Conservation (phyloP, 2,888 invertebrate genomes). For the Temnothorax ravouxi region DNA sequence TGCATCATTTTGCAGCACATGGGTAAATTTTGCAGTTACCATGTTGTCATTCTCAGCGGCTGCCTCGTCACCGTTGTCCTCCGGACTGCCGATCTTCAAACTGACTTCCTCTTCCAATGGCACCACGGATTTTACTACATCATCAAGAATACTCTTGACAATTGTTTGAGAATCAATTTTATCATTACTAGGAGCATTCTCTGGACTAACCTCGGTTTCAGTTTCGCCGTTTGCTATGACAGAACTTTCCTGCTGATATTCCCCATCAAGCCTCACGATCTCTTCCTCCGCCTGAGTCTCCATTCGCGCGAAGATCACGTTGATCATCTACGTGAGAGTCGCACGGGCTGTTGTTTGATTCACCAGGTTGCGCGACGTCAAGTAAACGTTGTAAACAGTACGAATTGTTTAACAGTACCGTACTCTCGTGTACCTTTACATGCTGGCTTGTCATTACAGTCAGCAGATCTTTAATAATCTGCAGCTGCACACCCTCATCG, state of each 20-base stretch:
- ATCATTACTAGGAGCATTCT: slow-evolving; percentile 56
- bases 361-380: slow-evolving; percentile 98
- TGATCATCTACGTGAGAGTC: slow-evolving; percentile 99
- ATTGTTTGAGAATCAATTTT: slow-evolving; percentile 72
- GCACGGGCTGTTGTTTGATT: slow-evolving; percentile 99
- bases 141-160: slow-evolving; percentile 81
- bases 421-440: slow-evolving; percentile 99
- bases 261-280: slow-evolving; percentile 70
- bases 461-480: slow-evolving; percentile 99
- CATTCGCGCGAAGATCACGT: slow-evolving; percentile 99
- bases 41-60: slow-evolving; percentile 93
- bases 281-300: slow-evolving; percentile 92
- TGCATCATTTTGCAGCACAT: slow-evolving; percentile 99
- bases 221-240: slow-evolving; percentile 72
- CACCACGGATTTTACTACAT: slow-evolving; percentile 79
- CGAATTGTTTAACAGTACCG: slow-evolving; percentile 95
- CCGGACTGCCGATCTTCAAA: slow-evolving; percentile 78
- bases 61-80: slow-evolving; percentile 86
- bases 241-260: slow-evolving; percentile 76
- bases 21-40: slow-evolving; percentile 96
- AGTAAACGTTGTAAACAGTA: slow-evolving; percentile 99
- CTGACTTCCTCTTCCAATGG: slow-evolving; percentile 75
- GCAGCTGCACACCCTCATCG: slow-evolving; percentile 99
- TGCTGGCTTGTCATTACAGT: slow-evolving; percentile 99
- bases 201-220: slow-evolving; percentile 66